phyloP scores from a whole-genome alignment of 2,888 invertebrate genomes.

The Cantharis nigra region DNA sequence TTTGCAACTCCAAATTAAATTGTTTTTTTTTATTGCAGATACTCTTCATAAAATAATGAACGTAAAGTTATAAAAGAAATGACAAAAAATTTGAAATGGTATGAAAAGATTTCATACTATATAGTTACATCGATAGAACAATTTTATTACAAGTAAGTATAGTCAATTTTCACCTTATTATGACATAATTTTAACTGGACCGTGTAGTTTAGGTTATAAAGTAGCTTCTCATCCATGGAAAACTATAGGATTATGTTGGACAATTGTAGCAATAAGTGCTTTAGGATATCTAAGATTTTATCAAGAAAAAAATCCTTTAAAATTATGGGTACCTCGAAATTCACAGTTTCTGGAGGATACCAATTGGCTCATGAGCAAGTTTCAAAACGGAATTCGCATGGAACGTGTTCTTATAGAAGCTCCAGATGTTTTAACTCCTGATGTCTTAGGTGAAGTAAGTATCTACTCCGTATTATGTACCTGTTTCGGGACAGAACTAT shows the following conservation, averaged over 20 bases:
- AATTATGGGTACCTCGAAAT: slow-evolving; percentile 76
- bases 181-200: background rate
- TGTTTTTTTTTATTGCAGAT: background rate
- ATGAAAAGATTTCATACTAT: slow-evolving; percentile 48
- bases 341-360: slow-evolving; percentile 72
- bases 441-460: slow-evolving; percentile 59
- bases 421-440: slow-evolving; percentile 68
- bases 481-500: no score
- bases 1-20: no score
- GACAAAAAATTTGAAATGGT: slow-evolving; percentile 41
- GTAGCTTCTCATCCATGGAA: slow-evolving; percentile 66
- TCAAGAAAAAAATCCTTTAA: slow-evolving; percentile 75
- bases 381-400: slow-evolving; percentile 66
- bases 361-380: slow-evolving; percentile 72
- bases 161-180: background rate
- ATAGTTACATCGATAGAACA: slow-evolving; percentile 48
- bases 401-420: slow-evolving; percentile 68
- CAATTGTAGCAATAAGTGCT: slow-evolving; percentile 62
- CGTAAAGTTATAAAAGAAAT: slow-evolving; percentile 14
- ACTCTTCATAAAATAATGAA: background rate
- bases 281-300: slow-evolving; percentile 68
- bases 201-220: slow-evolving; percentile 62
- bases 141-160: slow-evolving; percentile 53
- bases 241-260: slow-evolving; percentile 63
- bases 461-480: background rate